Conservation (phyloP, 2,797 vertebrate genomes). For the Aphelocoma californica region DNA sequence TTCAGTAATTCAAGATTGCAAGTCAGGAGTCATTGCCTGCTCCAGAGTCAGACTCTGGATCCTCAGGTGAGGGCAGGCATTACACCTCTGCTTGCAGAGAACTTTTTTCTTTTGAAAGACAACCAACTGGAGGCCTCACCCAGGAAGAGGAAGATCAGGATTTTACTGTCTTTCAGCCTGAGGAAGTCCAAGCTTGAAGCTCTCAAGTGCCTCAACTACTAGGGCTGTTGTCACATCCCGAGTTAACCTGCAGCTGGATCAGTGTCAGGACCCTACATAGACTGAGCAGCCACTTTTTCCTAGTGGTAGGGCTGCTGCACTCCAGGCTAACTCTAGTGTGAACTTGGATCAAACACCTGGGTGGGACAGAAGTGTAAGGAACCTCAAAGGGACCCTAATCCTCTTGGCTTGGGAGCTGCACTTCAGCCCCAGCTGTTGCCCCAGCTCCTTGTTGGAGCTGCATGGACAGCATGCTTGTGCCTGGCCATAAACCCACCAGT, state of each 20-base stretch:
- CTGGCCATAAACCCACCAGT: neutral
- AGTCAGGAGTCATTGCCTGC: neutral
- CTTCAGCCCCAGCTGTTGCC: neutral
- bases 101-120: neutral
- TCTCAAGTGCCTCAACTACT: neutral
- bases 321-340: neutral
- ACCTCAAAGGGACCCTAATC: neutral
- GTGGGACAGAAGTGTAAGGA: neutral
- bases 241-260: neutral
- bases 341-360: neutral
- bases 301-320: neutral
- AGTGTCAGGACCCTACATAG: neutral
- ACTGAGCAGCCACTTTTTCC: neutral
- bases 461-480: neutral
- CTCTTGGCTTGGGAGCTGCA: neutral
- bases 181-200: neutral
- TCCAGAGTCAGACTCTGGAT: neutral
- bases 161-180: neutral
- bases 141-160: neutral
- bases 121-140: neutral
- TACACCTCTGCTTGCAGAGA: neutral
- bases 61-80: neutral
- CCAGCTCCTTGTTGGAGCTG: neutral
- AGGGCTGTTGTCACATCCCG: neutral
- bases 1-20: neutral